phyloP scores from a whole-genome alignment of 2,797 vertebrate genomes.

The Spatula versicolor region DNA sequence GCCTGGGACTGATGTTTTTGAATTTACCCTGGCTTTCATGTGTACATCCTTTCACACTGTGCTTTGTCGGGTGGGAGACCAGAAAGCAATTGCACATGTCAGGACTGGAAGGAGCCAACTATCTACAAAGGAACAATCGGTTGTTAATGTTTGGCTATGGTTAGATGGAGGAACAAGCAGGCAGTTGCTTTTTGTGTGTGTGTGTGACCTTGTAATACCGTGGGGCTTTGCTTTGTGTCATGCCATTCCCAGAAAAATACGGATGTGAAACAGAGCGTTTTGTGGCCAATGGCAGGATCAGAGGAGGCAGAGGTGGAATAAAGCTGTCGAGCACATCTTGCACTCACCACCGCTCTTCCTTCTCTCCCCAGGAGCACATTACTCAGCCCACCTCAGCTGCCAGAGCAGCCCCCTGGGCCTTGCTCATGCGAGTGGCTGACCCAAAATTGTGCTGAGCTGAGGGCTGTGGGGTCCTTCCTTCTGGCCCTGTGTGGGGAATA shows the following conservation, averaged over 20 bases:
- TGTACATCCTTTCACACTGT: slow-evolving; percentile 72
- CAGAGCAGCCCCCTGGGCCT: not conserved
- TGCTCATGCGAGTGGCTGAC: not conserved
- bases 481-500: fast-evolving
- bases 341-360: fast-evolving
- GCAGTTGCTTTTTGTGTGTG: not conserved
- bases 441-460: not conserved
- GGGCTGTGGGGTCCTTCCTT: not conserved
- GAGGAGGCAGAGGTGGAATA: slow-evolving; percentile 14
- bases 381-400: not conserved
- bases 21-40: slow-evolving; percentile 57
- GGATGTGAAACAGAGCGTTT: slow-evolving; percentile 19
- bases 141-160: slow-evolving; percentile 35
- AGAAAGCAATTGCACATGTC: slow-evolving; percentile 49
- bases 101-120: slow-evolving; percentile 40
- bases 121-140: slow-evolving; percentile 37
- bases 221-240: slow-evolving; percentile 36
- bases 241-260: slow-evolving; percentile 42
- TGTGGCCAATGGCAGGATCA: not conserved
- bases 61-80: slow-evolving; percentile 55
- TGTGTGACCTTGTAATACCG: not conserved
- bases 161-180: slow-evolving; percentile 38
- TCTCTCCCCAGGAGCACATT: not conserved
- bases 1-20: slow-evolving; percentile 43
- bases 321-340: not conserved